phyloP scores from a whole-genome alignment of 2,797 vertebrate species.

The Muscicapa striata region DNA sequence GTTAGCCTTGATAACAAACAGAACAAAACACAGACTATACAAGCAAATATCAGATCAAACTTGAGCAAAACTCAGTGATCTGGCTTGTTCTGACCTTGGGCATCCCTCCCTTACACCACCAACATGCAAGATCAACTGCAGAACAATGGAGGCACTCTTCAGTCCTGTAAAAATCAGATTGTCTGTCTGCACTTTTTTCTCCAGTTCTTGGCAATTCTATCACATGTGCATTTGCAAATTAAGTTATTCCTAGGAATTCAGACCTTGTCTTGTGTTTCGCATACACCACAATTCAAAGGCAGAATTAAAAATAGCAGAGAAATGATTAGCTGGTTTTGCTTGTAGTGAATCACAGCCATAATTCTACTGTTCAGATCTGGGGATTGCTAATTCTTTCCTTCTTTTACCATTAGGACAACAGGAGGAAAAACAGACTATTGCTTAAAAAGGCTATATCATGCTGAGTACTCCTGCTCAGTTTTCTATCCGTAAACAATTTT shows the following conservation, averaged over 20 bases:
- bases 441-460: neutral
- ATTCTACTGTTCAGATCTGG: constrained; percentile 2
- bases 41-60: neutral
- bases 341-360: neutral
- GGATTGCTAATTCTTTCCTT: neutral
- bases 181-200: constrained; percentile 6
- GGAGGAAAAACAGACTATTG: constrained; percentile 1
- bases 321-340: constrained; percentile 18
- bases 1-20: constrained; percentile 30
- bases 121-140: constrained; percentile 21
- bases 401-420: neutral
- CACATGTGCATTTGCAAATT: neutral
- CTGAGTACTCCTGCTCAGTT: constrained; percentile 7
- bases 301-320: constrained; percentile 40
- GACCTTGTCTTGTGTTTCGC: neutral
- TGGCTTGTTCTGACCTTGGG: constrained; percentile 10
- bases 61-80: neutral
- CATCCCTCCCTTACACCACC: neutral
- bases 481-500: neutral
- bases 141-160: neutral
- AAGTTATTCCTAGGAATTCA: neutral
- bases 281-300: neutral
- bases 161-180: neutral
- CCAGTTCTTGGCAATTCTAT: neutral
- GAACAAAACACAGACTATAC: neutral